These are phyloP conservation scores for Corythaeola cristata DNA, from an alignment of 2,113 vertebrate species.

Conservation along the genomic window DNA sequence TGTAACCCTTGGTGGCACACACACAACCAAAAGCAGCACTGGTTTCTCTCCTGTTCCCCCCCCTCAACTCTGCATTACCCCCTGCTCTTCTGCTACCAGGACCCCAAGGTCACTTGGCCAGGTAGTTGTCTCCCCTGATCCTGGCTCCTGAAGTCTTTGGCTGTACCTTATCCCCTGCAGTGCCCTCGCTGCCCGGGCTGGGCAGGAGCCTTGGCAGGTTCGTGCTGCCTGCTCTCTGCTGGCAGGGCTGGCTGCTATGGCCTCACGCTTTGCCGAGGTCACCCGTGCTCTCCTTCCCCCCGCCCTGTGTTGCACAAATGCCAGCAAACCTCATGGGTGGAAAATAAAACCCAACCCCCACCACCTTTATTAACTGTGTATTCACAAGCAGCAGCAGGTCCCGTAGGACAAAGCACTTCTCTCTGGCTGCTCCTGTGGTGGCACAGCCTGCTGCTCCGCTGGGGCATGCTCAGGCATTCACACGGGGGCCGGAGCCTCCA, in stretches of 20 bases:
- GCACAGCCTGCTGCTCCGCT: not conserved
- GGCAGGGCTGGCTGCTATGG: not conserved
- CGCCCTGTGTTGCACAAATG: not conserved
- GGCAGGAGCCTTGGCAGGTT: not conserved
- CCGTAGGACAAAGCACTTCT: not conserved
- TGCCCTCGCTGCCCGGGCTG: not conserved
- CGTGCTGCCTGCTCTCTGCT: not conserved
- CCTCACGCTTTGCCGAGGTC: not conserved
- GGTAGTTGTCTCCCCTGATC: not conserved
- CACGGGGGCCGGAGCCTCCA: not conserved
- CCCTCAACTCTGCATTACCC: too few species aligned
- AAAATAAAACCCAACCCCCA: not conserved
- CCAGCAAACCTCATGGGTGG: not conserved
- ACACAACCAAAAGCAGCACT: rapidly evolving
- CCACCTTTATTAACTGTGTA: conserved; percentile 6
- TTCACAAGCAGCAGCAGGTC: conserved; percentile 4
- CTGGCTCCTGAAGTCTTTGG: not conserved
- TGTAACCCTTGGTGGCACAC: not conserved
- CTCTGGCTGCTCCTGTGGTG: not conserved
- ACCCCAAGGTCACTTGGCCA: not conserved
- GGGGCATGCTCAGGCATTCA: not conserved
- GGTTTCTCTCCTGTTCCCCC: not conserved
- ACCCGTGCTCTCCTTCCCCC: not conserved
- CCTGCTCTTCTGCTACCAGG: not conserved
- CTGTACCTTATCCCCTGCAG: not conserved